Percentiles rank a stretch among this genome's conserved stretches.
These are phyloP conservation scores for Catamblyrhynchus diadema DNA, from an alignment of 2,797 vertebrate genomes.

Conservation along the genomic window DNA sequence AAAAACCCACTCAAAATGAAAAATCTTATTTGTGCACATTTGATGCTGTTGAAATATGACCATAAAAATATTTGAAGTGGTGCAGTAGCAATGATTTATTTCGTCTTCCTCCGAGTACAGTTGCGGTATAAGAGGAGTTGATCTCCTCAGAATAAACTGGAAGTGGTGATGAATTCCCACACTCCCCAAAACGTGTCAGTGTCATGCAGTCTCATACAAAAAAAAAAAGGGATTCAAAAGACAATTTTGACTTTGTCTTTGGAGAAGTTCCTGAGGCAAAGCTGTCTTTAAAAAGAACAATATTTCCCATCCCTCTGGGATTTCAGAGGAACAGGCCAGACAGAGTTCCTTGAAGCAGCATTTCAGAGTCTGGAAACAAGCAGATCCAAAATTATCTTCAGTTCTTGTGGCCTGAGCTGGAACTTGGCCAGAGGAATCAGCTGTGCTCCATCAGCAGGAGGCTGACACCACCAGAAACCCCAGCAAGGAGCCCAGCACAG, in stretches of 20 bases:
- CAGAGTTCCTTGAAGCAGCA: constrained; percentile 30
- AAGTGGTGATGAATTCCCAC: neutral
- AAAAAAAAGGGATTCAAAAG: neutral
- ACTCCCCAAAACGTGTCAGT: neutral
- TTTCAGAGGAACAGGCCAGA: constrained; percentile 24
- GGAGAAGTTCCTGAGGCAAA: constrained; percentile 6
- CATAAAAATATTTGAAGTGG: neutral
- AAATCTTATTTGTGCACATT: neutral
- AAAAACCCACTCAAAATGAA: neutral
- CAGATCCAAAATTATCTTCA: constrained; percentile 34
- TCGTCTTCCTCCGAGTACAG: neutral
- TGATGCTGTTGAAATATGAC: neutral
- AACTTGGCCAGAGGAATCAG: constrained; percentile 32
- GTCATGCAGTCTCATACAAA: neutral
- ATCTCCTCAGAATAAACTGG: neutral
- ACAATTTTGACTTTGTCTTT: neutral
- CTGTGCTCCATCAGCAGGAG: constrained; percentile 33
- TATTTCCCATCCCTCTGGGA: neutral
- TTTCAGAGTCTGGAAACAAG: constrained; percentile 26
- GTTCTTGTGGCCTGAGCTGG: constrained; percentile 30
- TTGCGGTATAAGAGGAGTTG: neutral
- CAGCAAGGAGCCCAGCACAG: neutral
- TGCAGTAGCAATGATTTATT: neutral
- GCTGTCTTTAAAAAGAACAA: constrained; percentile 2
- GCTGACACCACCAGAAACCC: neutral